These are phyloP conservation scores for Lepus americanus DNA, from an alignment of 2,113 vertebrate genomes.

Conservation along the genomic window DNA sequence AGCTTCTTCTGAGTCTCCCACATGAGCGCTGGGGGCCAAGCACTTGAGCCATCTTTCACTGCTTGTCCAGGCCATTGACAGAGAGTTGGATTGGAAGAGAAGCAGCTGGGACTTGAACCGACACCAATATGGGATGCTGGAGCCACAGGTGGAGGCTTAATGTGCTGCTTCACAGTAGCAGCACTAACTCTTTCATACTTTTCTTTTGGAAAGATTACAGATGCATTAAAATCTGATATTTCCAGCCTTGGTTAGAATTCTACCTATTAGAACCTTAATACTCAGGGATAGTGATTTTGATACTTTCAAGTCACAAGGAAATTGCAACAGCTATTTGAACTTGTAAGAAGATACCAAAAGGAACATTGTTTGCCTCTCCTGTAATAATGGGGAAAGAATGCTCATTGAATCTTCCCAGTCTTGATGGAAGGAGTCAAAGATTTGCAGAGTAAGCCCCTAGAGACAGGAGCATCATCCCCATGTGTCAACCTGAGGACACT, in stretches of 20 bases:
- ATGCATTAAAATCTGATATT: not conserved
- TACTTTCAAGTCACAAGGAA: not conserved
- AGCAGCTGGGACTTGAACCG: too few species aligned
- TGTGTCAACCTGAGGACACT: not conserved
- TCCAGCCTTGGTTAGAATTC: not conserved
- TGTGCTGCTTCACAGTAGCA: too few species aligned
- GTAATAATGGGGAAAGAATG: not conserved
- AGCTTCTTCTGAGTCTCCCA: too few species aligned
- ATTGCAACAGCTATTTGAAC: not conserved
- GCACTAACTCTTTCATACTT: too few species aligned
- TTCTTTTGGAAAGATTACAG: not conserved
- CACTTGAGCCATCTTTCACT: too few species aligned
- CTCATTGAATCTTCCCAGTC: not conserved
- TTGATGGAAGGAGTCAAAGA: not conserved
- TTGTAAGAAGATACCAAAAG: not conserved
- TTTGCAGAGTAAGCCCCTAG: not conserved
- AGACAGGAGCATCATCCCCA: fast-evolving
- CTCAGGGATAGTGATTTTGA: too few species aligned
- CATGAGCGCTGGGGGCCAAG: too few species aligned
- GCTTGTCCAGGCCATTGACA: too few species aligned
- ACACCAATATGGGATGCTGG: too few species aligned
- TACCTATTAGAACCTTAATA: not conserved
- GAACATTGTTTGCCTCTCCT: not conserved
- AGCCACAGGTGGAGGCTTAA: too few species aligned
- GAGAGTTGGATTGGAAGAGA: too few species aligned